A percentile compares a stretch with the other conserved stretches of the same genome.
Conservation (phyloP, 1,140 invertebrate genomes). For the Pseudomyrmex gracilis region DNA sequence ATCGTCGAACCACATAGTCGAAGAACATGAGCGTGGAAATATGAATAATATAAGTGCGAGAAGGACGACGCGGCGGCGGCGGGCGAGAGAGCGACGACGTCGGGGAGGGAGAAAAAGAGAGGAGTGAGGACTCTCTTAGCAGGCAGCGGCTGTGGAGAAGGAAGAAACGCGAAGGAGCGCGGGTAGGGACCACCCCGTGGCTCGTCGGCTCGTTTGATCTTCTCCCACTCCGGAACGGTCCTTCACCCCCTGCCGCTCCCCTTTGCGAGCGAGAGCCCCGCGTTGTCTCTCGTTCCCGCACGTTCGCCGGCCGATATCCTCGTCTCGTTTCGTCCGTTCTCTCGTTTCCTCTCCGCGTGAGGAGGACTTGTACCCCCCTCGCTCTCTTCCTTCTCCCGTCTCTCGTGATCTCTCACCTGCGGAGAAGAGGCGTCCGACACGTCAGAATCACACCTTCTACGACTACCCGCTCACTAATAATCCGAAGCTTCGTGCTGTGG, state of each 20-base stretch:
- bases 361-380: conserved; percentile 21
- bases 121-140: conserved; percentile 60
- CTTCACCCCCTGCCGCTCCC: conserved; percentile 62
- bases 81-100: conserved; percentile 15
- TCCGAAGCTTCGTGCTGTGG: conserved; percentile 71
- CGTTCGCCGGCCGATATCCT: conserved; percentile 12
- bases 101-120: conserved; percentile 21
- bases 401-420: conserved; percentile 80
- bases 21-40: conserved; percentile 81
- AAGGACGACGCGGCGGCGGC: conserved; percentile 35
- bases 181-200: conserved; percentile 86
- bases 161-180: conserved; percentile 72
- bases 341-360: conserved; percentile 24
- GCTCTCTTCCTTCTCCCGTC: conserved; percentile 43
- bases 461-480: conserved; percentile 82
- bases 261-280: conserved; percentile 37
- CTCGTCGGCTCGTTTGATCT: conserved; percentile 86
- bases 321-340: conserved; percentile 5
- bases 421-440: conserved; percentile 81
- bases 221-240: conserved; percentile 80
- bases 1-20: conserved; percentile 78
- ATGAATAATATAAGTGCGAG: conserved; percentile 84
- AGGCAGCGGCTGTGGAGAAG: conserved; percentile 69
- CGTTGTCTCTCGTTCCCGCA: conserved; percentile 57
- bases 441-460: conserved; percentile 85